A percentile compares a stretch with the other conserved stretches of the same genome.
These are phyloP conservation scores for Ptychochromis oligacanthus DNA, from an alignment of 2,113 vertebrate genomes.

Conservation along the genomic window DNA sequence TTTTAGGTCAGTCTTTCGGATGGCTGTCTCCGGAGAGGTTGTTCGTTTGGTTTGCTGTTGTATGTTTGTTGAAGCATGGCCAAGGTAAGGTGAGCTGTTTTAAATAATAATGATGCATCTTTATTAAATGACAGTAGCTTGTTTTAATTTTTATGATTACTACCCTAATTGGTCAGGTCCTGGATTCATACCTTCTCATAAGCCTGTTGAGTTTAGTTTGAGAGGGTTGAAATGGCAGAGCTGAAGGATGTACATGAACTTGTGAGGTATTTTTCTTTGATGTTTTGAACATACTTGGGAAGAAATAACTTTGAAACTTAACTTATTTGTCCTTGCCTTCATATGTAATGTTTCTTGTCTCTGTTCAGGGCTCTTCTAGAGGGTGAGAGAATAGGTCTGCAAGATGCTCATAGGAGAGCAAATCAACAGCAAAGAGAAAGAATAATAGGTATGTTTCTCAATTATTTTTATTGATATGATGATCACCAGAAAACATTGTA, in stretches of 20 bases:
- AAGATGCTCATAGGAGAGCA: conserved; percentile 80
- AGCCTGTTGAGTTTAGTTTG: conserved; percentile 52
- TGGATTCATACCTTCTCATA: conserved; percentile 33
- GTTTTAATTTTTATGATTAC: conserved; percentile 39
- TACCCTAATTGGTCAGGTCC: conserved; percentile 55
- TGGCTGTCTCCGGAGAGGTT: conserved; percentile 59
- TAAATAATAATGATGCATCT: conserved; percentile 11
- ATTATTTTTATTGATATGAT: not conserved
- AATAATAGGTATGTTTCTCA: conserved; percentile 62
- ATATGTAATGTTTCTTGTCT: conserved; percentile 36
- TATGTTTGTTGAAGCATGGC: conserved; percentile 37
- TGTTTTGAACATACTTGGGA: not conserved
- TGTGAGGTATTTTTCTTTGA: conserved; percentile 63
- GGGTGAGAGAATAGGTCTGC: conserved; percentile 83
- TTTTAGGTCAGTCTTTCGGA: conserved; percentile 76
- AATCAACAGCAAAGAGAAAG: conserved; percentile 76
- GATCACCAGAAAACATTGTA: not conserved
- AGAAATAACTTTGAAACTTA: not conserved
- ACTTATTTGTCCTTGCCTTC: not conserved
- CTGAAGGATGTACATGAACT: conserved; percentile 56
- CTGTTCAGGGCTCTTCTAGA: conserved; percentile 88
- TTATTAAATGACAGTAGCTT: not conserved
- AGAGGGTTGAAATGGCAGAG: conserved; percentile 69
- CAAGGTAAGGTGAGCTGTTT: conserved; percentile 46
- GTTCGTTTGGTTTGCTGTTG: conserved; percentile 42